Evolutionary conservation across 1,140 invertebrate genomes (phyloP).

Genomic region (Megathymus violae): DNA sequence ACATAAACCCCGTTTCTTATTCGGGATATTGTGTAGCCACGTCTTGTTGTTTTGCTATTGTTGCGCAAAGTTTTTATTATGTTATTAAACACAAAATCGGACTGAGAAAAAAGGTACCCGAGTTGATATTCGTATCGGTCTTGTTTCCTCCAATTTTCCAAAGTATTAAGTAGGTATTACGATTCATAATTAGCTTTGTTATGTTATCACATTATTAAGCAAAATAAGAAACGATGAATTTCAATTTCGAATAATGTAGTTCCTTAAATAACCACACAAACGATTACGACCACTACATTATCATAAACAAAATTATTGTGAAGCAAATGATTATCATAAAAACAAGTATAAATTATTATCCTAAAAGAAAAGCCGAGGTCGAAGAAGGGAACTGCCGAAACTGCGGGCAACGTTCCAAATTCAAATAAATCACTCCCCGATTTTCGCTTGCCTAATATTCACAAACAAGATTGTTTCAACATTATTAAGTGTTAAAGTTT

Average conservation of each 20-base stretch:
- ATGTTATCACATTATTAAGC: too few species aligned
- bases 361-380: slow-evolving; percentile 14
- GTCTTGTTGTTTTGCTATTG: slow-evolving; percentile 20
- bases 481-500: slow-evolving; percentile 53
- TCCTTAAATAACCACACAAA: background rate
- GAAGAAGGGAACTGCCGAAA: slow-evolving; percentile 20
- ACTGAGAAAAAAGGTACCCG: slow-evolving; percentile 1
- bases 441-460: slow-evolving; percentile 46
- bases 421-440: slow-evolving; percentile 57
- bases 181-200: too few species aligned
- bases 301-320: slow-evolving; percentile 4
- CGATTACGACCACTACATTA: background rate
- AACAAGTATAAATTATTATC: slow-evolving; percentile 21
- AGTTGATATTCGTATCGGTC: background rate
- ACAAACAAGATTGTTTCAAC: slow-evolving; percentile 52
- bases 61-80: slow-evolving; percentile 5
- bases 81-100: slow-evolving; percentile 24
- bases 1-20: slow-evolving; percentile 35
- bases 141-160: too few species aligned
- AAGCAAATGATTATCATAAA: slow-evolving; percentile 6
- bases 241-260: too few species aligned
- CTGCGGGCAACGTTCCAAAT: slow-evolving; percentile 61
- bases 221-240: too few species aligned
- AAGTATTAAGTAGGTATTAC: too few species aligned
- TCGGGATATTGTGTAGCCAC: slow-evolving; percentile 1